Base-by-base conservation (phyloP, 1,140 invertebrate genomes). In the Brachionus calyciflorus region DNA sequence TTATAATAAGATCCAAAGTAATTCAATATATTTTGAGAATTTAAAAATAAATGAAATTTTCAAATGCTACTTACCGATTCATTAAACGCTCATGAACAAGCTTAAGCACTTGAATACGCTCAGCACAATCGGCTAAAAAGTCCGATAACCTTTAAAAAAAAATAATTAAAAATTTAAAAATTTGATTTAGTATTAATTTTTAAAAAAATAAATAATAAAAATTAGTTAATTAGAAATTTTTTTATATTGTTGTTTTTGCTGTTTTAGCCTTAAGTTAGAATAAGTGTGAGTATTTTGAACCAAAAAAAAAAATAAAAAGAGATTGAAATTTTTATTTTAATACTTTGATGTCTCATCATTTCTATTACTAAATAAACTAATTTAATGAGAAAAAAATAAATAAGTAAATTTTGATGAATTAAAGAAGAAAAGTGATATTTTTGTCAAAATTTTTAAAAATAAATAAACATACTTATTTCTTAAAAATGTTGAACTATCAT, bases 61-160 rank as follows among this genome's bases (percentile, higher is more conserved):
- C n/a, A n/a, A n/a, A n/a, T n/a, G n/a, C n/a, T 3, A 80, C 79
- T 83, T 86, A 92, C 89, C 93, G 91, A 85, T 92, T 94, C 84
- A 93, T 90, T 10, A 98, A 90, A 78, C 94, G 89, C 79, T 91
- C 90, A 84, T 97, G 91, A 53, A 99, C 91, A 78, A 94, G 87
- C 77, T 90, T 90, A 53, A 99, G 85, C 53, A 97, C 90, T 79
- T 98, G 96, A 78, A 99, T 99, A 79, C 96, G 89, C 85, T 99
- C 93, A 3, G 96, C 96, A 81, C 93, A 94, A 81, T 99, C 96
- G 0, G 92, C 90, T 70, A 99, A 84, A 84, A 99, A 99, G 82
- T 97, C 94, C 3, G 92, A 93, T 85, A 98, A 92, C 82, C 89
- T 91, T 40, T 82, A 83, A 80, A 55, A 57, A 30, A 24, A 37